A percentile compares a stretch with the other conserved stretches of the same genome.
phyloP scores from a whole-genome alignment of 2,888 invertebrate genomes.

The Creontiades dilutus region DNA sequence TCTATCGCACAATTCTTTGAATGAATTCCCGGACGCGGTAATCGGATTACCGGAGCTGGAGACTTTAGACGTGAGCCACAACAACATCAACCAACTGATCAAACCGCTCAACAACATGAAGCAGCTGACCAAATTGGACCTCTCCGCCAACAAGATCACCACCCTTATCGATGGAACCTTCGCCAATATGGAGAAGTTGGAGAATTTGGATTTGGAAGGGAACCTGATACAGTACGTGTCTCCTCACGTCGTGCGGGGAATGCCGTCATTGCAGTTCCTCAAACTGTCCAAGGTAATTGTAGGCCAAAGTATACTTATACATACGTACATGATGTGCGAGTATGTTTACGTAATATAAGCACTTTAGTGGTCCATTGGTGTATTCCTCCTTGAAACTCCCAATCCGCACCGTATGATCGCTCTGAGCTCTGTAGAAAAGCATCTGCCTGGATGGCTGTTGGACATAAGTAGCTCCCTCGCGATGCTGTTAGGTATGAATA shows the following conservation, averaged over 20 bases:
- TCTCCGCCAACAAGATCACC: slow-evolving; percentile 87
- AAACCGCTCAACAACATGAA: slow-evolving; percentile 85
- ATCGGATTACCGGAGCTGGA: slow-evolving; percentile 85
- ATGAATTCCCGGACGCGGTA: slow-evolving; percentile 86
- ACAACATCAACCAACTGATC: slow-evolving; percentile 84
- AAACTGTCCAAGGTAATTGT: slow-evolving; percentile 66
- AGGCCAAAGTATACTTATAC: too few relatives aligned
- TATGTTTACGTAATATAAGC: too few relatives aligned
- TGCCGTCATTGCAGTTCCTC: slow-evolving; percentile 62
- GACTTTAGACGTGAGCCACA: slow-evolving; percentile 88
- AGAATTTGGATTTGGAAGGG: slow-evolving; percentile 88
- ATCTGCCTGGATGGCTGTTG: too few relatives aligned
- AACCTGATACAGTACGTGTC: slow-evolving; percentile 89
- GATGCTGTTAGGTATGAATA: too few relatives aligned
- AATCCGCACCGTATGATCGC: too few relatives aligned
- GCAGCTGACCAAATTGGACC: slow-evolving; percentile 85
- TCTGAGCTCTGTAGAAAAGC: too few relatives aligned
- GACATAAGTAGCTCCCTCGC: too few relatives aligned
- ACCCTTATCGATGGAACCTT: slow-evolving; percentile 87
- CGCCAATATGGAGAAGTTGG: slow-evolving; percentile 84
- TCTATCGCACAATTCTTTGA: slow-evolving; percentile 88
- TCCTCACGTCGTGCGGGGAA: slow-evolving; percentile 82
- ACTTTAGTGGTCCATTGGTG: too few relatives aligned
- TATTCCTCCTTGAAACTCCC: too few relatives aligned
- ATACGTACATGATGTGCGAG: too few relatives aligned